Percentiles rank a stretch among this genome's conserved stretches.
These are phyloP conservation scores for Globodera rostochiensis DNA, from an alignment of 1,140 invertebrate species.

Conservation along the genomic window DNA sequence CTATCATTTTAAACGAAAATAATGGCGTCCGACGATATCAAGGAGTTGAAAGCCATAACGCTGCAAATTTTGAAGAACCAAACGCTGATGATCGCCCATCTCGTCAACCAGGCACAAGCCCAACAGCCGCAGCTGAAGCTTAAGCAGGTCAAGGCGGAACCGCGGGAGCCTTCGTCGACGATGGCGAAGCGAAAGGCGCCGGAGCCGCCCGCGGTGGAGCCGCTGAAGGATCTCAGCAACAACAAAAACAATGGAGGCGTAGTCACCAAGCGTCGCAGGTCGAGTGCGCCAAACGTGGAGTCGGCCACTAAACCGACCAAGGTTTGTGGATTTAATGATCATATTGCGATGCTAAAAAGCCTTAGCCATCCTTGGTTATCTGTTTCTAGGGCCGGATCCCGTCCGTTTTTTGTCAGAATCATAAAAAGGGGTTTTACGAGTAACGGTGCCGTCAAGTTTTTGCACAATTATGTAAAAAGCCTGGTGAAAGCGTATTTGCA, in stretches of 20 bases:
- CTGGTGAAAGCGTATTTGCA: neutral
- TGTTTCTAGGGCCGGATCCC: no score
- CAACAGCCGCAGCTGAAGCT: neutral
- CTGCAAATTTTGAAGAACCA: conserved; percentile 1
- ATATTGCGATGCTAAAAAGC: no score
- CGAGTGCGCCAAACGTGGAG: neutral
- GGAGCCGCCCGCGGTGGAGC: neutral
- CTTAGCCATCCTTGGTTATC: no score
- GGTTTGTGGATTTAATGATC: neutral
- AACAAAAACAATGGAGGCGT: neutral
- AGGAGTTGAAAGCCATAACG: neutral
- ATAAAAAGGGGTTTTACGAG: no score
- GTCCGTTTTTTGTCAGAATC: no score
- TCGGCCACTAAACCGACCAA: neutral
- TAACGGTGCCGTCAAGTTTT: no score
- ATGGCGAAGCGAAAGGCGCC: neutral
- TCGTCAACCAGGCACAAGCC: neutral
- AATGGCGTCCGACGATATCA: neutral
- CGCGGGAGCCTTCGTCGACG: neutral
- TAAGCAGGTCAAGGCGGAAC: neutral
- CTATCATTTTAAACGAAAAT: no score
- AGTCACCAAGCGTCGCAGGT: neutral
- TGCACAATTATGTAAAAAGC: no score
- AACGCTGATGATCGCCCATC: neutral
- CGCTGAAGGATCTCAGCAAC: neutral